A percentile compares a stretch with the other conserved stretches of the same genome.
Evolutionary conservation across 2,113 vertebrate genomes (phyloP).

Genomic region (Pachypanchax playfairii): DNA sequence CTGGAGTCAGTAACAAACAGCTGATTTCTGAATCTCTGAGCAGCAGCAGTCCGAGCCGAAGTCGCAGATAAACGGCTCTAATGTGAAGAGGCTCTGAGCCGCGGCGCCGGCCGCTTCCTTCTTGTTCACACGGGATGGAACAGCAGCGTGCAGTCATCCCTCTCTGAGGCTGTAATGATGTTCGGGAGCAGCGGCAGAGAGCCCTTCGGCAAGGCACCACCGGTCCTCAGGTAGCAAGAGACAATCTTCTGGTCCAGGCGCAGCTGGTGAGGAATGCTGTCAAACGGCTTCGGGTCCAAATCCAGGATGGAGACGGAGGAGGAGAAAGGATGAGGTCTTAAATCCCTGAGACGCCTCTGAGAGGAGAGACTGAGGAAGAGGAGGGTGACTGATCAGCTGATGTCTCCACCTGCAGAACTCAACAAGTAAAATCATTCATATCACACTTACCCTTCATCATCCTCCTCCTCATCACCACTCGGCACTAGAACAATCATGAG

Average conservation of each 20-base stretch:
- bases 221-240: slow-evolving; percentile 87
- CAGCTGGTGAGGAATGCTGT: slow-evolving; percentile 90
- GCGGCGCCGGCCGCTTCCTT: neutral
- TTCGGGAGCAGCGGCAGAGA: slow-evolving; percentile 55
- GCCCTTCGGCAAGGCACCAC: slow-evolving; percentile 34
- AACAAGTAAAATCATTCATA: neutral
- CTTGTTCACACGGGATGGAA: slow-evolving; percentile 88
- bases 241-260: slow-evolving; percentile 92
- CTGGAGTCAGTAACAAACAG: slow-evolving; percentile 22
- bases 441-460: slow-evolving; percentile 84
- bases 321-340: slow-evolving; percentile 79
- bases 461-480: slow-evolving; percentile 84
- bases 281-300: slow-evolving; percentile 93
- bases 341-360: slow-evolving; percentile 50
- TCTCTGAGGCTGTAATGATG: slow-evolving; percentile 78
- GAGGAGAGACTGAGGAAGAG: slow-evolving; percentile 15
- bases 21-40: neutral
- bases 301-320: slow-evolving; percentile 93
- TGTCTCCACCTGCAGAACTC: slow-evolving; percentile 21
- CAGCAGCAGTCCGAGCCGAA: slow-evolving; percentile 12
- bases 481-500: slow-evolving; percentile 93
- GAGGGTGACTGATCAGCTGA: neutral
- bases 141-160: slow-evolving; percentile 91
- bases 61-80: too few relatives aligned
- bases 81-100: too few relatives aligned